phyloP scores from a whole-genome alignment of 2,888 invertebrate genomes.

The Epistrophe eligans region DNA sequence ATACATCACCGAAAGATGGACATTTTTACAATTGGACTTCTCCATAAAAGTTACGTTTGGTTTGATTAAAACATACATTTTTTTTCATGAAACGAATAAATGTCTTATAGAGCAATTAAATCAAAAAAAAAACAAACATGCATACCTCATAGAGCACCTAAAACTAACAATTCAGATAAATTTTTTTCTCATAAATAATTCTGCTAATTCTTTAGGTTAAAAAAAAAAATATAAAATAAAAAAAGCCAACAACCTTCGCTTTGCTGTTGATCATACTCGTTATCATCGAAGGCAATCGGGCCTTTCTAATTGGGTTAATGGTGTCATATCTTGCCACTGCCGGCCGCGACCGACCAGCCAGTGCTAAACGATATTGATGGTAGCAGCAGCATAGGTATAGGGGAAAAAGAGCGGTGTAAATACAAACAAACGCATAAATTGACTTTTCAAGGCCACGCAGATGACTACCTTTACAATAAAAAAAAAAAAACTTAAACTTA shows the following conservation, averaged over 20 bases:
- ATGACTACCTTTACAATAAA: slow-evolving; percentile 35
- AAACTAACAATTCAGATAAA: neutral
- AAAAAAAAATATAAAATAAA: neutral
- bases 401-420: slow-evolving; percentile 42
- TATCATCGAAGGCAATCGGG: slow-evolving; percentile 67
- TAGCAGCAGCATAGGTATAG: slow-evolving; percentile 21
- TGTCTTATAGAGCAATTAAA: neutral
- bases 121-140: slow-evolving; percentile 11
- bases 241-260: slow-evolving; percentile 65
- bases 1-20: too few relatives aligned
- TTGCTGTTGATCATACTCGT: slow-evolving; percentile 36
- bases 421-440: slow-evolving; percentile 65
- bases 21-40: too few relatives aligned
- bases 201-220: slow-evolving; percentile 39
- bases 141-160: slow-evolving; percentile 27
- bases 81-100: neutral
- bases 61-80: neutral
- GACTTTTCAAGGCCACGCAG: slow-evolving; percentile 56
- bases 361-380: slow-evolving; percentile 55
- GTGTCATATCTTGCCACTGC: slow-evolving; percentile 78
- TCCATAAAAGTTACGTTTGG: too few relatives aligned
- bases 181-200: slow-evolving; percentile 1
- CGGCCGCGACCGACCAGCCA: slow-evolving; percentile 49
- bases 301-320: slow-evolving; percentile 72
- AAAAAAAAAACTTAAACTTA: neutral